These are phyloP conservation scores for Mantis religiosa DNA, from an alignment of 2,888 invertebrate species.

Conservation along the genomic window DNA sequence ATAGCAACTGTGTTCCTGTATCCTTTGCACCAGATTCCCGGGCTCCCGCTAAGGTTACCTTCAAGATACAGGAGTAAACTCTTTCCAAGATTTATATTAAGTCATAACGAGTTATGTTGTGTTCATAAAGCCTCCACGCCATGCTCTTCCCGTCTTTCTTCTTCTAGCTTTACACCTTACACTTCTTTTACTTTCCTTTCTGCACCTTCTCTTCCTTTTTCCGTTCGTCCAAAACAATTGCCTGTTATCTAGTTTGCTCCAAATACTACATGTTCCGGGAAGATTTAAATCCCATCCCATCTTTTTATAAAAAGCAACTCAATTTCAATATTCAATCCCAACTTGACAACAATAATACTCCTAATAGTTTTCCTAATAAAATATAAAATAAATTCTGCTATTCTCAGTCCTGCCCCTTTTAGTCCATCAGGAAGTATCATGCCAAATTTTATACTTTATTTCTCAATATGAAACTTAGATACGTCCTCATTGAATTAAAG, in stretches of 20 bases:
- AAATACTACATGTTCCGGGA: too few relatives aligned
- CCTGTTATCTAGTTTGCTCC: background rate
- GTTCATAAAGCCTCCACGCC: background rate
- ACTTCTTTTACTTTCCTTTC: background rate
- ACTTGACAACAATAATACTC: too few relatives aligned
- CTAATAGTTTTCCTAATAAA: too few relatives aligned
- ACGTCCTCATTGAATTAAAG: too few relatives aligned
- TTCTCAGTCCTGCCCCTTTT: too few relatives aligned
- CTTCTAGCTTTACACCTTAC: background rate
- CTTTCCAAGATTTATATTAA: background rate
- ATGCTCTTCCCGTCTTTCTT: background rate
- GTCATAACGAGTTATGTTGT: background rate
- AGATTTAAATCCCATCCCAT: too few relatives aligned
- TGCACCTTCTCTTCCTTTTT: background rate
- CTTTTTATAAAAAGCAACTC: too few relatives aligned
- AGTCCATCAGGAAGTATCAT: too few relatives aligned
- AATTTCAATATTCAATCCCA: too few relatives aligned
- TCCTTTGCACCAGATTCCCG: background rate
- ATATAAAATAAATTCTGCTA: too few relatives aligned
- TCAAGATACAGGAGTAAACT: background rate
- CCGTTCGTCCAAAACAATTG: background rate
- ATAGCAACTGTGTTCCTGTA: background rate
- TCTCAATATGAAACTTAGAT: too few relatives aligned
- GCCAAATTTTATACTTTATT: too few relatives aligned
- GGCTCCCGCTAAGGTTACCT: background rate